Base-by-base conservation (phyloP, 1,140 invertebrate genomes). In the Trissolcus basalis region DNA sequence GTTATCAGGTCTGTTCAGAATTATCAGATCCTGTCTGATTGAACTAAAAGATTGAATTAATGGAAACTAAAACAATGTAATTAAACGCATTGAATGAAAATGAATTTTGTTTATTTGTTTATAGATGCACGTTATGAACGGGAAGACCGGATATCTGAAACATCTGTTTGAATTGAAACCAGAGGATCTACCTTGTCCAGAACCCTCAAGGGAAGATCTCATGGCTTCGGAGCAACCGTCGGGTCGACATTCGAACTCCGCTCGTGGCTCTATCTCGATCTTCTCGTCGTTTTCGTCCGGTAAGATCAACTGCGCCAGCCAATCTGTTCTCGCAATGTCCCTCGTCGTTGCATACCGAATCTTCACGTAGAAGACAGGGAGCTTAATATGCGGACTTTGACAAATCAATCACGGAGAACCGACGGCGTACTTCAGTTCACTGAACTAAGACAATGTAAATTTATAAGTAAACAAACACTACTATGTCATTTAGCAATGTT, bases 151-250 rank as follows among this genome's bases (percentile, higher is more conserved):
- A 43, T 83, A 82, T 74, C 35, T 82, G 15, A 89, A 87, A 58
- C 85, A 87, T 16, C 82, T 93, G 35, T 90, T 92, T 53, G 89
- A 92, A 50, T 88, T 94, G 63, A 92, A 92, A 27, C 86, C 89
- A 1, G 91, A 93, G 45, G 85, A 91, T 44, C 82, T 94, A 54
- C 92, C 92, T 0, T 94, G 93, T 81, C 92, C 92, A 33, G 90
- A 92, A 61, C 58, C 81, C 27, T 79, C 84, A 44, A 81, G 81
- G 43, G 85, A 87, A 55, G 87, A 88, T 49, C 73, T 87, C 4
- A 86, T 88, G 85, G 86, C 86, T 1, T 88, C 87, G n/a, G 86
- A 87, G 50, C 85, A 87, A 14, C 86, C 87, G 6, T 87, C 85
- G 10, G 83, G 82, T 47, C 83, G 81, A 15, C 85, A 80, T 48